These are phyloP conservation scores for Drepana falcataria DNA, from an alignment of 2,888 invertebrate species.

Conservation along the genomic window DNA sequence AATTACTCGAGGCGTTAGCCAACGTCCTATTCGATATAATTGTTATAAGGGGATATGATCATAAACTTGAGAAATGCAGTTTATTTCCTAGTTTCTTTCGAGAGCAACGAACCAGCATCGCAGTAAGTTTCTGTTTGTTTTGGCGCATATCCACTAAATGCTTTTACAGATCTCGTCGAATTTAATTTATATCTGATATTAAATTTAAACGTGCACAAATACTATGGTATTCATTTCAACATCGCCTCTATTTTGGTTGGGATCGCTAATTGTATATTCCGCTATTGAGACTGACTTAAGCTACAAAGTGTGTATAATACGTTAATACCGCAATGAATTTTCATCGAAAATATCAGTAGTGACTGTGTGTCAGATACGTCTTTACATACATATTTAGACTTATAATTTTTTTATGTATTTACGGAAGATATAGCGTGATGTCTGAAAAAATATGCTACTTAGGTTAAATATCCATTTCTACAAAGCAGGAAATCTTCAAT, in stretches of 20 bases:
- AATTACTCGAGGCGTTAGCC: constrained; percentile 13
- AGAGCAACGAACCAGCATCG: constrained; percentile 30
- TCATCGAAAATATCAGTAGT: no score
- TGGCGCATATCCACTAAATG: constrained; percentile 20
- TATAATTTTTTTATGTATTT: no score
- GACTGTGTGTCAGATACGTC: no score
- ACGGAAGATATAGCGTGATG: no score
- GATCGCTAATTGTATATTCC: neutral
- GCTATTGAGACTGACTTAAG: no score
- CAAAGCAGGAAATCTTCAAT: no score
- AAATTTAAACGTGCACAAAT: neutral
- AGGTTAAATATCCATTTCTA: no score
- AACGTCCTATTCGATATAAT: constrained; percentile 1
- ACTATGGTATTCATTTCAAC: neutral
- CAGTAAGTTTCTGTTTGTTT: constrained; percentile 35
- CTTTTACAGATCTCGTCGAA: constrained; percentile 9
- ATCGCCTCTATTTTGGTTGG: neutral
- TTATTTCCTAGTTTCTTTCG: constrained; percentile 31
- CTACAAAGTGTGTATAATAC: no score
- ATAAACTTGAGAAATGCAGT: constrained; percentile 37
- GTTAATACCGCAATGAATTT: no score
- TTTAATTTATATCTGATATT: neutral
- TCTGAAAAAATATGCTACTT: no score
- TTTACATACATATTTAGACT: no score
- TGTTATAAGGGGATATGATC: constrained; percentile 28